Evolutionary conservation across 2,888 invertebrate species (phyloP), one percentile per base, ranked within the genome.

Genomic region (Notodonta ziczac): DNA sequence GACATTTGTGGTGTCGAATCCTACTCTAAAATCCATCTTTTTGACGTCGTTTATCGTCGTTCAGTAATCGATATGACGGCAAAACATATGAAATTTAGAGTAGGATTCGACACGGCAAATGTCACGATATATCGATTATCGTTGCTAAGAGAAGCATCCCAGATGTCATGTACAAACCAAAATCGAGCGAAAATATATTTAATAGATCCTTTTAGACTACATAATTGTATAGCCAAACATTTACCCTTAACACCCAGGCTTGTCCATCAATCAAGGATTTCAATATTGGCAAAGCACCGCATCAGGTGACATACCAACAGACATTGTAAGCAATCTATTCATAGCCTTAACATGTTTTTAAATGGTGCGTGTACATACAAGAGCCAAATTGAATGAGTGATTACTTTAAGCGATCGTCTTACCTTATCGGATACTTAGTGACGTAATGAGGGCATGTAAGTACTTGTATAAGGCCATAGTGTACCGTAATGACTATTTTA

Each of bases 311-410:
- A 52, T 12, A 52, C 52, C 13, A 52, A 52, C 52, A 52, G 32
- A 32, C 32, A 52, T 24, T 52, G 44, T 32, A 52, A 13, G 7
- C 50, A 5, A 16, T 14, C 50, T 50, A 50, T 50, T 50, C 7
- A 8, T 50, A 50, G 50, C 10, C 8, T 40, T 46, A 46, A 10
- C 46, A 46, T 46, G 46, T 46, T 13, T n/a, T 42, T 46, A n/a
- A 46, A 42, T 42, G 46, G 46, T 6, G 46, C 10, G 46, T 46
- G 46, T 46, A 46, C 46, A 13, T 46, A 46, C n/a, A n/a, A 24
- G 39, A n/a, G 14, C n/a, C 59, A 50, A 48, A 53, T 51, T 57
- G 54, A 62, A 59, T 62, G 62, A 62, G 46, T 59, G 62, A 62
- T 62, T 62, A 54, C 62, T 59, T 62, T 57, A 62, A 59, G 59